A percentile compares a stretch with the other conserved stretches of the same genome.
phyloP scores from a whole-genome alignment of 1,140 invertebrate genomes.

The Heliconius nattereri region DNA sequence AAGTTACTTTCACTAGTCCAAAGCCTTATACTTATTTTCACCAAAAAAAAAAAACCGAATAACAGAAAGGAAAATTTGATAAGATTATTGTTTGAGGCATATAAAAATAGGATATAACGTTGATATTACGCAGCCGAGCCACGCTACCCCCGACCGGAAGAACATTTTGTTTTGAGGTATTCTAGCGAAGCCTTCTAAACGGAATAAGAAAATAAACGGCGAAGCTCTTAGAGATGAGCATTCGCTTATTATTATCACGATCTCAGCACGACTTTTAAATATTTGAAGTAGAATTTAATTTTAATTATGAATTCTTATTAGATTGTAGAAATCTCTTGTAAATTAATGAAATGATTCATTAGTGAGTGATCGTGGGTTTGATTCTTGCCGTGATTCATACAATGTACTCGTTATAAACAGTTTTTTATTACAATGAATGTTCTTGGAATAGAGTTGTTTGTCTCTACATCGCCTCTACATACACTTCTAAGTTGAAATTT shows the following conservation, averaged over 20 bases:
- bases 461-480: neutral
- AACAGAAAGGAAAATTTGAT: conserved; percentile 5
- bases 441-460: conserved; percentile 6
- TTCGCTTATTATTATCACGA: neutral
- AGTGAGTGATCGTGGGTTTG: neutral
- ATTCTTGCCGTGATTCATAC: neutral
- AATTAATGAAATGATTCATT: conserved; percentile 6
- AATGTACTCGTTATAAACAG: neutral
- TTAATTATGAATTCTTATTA: neutral
- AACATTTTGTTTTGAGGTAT: conserved; percentile 24
- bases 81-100: conserved; percentile 1
- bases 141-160: conserved; percentile 22
- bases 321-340: neutral
- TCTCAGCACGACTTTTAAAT: neutral
- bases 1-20: neutral
- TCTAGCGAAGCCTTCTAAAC: conserved; percentile 12
- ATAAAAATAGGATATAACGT: conserved; percentile 7
- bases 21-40: neutral
- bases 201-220: conserved; percentile 4
- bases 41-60: neutral
- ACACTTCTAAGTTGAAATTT: neutral
- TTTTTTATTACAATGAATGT: neutral
- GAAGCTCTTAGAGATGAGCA: neutral
- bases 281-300: neutral
- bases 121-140: conserved; percentile 16